Evolutionary conservation across 2,888 invertebrate genomes (phyloP).

Genomic region (Erebia ligea): DNA sequence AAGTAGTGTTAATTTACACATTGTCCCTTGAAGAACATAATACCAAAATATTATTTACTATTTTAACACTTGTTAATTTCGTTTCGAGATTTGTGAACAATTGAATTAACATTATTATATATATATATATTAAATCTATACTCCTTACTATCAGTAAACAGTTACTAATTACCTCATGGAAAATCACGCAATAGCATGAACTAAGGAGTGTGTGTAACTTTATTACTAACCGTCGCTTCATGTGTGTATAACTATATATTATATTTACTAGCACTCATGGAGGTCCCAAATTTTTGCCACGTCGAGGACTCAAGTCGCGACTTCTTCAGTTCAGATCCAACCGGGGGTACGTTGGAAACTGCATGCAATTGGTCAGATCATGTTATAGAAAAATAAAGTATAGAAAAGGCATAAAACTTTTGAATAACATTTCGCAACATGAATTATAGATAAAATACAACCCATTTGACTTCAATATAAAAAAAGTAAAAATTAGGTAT

Average conservation of each 20-base stretch:
- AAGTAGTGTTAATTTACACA: no score
- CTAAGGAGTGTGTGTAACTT: neutral
- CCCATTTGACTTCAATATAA: neutral
- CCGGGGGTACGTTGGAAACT: constrained; percentile 88
- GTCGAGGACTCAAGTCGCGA: constrained; percentile 95
- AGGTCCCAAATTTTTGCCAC: constrained; percentile 94
- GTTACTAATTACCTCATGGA: no score
- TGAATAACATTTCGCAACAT: neutral
- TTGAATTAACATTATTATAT: neutral
- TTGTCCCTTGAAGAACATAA: no score
- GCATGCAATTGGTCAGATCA: constrained; percentile 70
- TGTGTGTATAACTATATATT: constrained; percentile 26
- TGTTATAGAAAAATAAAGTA: constrained; percentile 18
- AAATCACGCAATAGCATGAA: no score
- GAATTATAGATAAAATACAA: no score
- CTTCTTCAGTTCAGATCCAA: constrained; percentile 95
- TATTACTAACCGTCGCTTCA: neutral
- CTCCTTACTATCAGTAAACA: no score
- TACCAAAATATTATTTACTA: no score
- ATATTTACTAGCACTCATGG: constrained; percentile 82
- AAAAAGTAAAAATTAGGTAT: no score
- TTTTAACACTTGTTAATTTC: no score
- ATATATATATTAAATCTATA: no score
- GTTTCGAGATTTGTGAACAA: no score
- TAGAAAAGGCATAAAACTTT: neutral